These are phyloP conservation scores for Himalopsyche japonica DNA, from an alignment of 2,888 invertebrate species.

Conservation along the genomic window DNA sequence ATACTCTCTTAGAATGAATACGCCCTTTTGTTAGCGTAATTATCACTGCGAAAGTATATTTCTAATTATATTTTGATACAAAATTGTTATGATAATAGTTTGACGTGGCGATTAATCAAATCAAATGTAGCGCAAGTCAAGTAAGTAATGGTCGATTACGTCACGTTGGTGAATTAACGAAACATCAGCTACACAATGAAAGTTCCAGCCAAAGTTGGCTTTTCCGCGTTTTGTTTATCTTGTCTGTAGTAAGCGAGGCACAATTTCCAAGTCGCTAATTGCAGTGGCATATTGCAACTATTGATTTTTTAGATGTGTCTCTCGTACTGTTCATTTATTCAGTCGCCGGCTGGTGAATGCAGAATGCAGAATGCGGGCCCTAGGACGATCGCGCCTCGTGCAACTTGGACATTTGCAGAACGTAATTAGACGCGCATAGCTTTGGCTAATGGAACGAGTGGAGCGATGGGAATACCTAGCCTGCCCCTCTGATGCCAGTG, in stretches of 20 bases:
- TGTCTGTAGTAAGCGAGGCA: background rate
- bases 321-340: conserved; percentile 23
- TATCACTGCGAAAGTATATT: too few species aligned
- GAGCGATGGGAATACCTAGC: background rate
- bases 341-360: conserved; percentile 2
- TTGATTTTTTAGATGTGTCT: conserved; percentile 25
- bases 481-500: background rate
- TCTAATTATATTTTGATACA: too few species aligned
- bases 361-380: background rate
- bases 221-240: background rate
- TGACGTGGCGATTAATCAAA: too few species aligned
- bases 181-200: background rate
- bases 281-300: conserved; percentile 25
- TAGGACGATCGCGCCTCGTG: background rate
- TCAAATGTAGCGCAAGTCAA: too few species aligned
- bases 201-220: background rate
- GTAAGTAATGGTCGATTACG: too few species aligned
- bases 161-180: too few species aligned
- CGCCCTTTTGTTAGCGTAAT: too few species aligned
- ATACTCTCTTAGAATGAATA: too few species aligned
- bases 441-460: conserved; percentile 19
- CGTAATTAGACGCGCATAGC: conserved; percentile 33
- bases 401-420: conserved; percentile 17
- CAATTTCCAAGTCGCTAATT: conserved; percentile 13
- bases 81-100: too few species aligned